Evolutionary conservation across 2,888 invertebrate species (phyloP), one percentile per base, ranked within the genome.

Genomic region (Coecobrya sp.): DNA sequence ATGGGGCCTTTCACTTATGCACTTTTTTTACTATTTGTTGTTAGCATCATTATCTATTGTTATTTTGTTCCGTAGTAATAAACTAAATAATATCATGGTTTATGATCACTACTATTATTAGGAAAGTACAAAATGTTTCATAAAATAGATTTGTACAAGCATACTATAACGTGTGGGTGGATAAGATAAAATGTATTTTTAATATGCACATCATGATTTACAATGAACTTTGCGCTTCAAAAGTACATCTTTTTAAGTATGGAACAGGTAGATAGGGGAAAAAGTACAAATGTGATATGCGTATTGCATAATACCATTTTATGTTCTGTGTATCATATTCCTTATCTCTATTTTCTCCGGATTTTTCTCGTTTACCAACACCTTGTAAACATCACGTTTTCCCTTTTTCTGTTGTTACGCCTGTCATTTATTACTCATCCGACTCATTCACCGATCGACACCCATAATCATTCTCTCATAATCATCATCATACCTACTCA

Each of bases 401-500:
- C 36, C n/a, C 68, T 68, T n/a, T n/a, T n/a, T 13, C 30, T 0
- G 13, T 30, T 27, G n/a, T 68, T 68, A 0, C 25, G 36, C 16
- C n/a, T 30, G 68, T 3, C 68, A 30, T 25, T 68, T 68, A 68
- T 68, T 68, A 68, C 30, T 68, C 68, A 59, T 68, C n/a, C 36
- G n/a, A 68, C 30, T 68, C 68, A 59, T 68, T 42, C 36, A 42
- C 70, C 70, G 36, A 36, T 30, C 36, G 42, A 42, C 70, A 70
- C 68, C 27, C 27, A 68, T 30, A 11, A 68, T 68, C 16, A 16
- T 68, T 30, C 7, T 30, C n/a, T n/a, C n/a, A n/a, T n/a, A n/a
- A 68, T 22, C 19, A 8, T 22, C n/a, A 25, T 62, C 25, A 62
- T 4, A 10, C n/a, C n/a, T 68, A 10, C 8, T 27, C 30, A 42